Base-by-base conservation (phyloP, 2,888 invertebrate species). In the Aspidiotus rigidus region DNA sequence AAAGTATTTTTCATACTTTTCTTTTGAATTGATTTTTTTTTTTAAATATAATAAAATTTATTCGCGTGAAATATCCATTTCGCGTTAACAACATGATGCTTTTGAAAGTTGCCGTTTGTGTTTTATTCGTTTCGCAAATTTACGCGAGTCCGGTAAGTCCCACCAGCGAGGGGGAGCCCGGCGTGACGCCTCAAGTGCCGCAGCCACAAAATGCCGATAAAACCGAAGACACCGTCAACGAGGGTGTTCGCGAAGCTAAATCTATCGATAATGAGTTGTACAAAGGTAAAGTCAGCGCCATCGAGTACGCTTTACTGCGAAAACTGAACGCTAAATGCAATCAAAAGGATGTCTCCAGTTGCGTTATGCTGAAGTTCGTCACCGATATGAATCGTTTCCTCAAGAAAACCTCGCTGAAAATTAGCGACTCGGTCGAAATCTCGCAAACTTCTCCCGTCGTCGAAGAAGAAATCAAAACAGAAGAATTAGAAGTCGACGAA, bases 311-410 rank as follows among this genome's bases (percentile, higher is more conserved):
- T 28, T 81, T 91, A 11, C 80, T 89, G 74, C 83, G 85, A 60
- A 90, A 89, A 74, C 79, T 91, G 54, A 90, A 88, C 76, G 80
- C 82, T 73, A 90, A 89, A 81, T 91, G 91, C 76, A 83, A 85
- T 7, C 85, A 87, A 73, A 83, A 86, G 67, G 90, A 91, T 75
- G 84, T 88, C 60, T 87, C 88, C 53, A 87, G 90, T 9, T 91
- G 91, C 77, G 86, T 89, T 76, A 90, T 90, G 82, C 81, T 89
- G 17, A 91, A 90, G 78, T 78, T 90, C 74, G 86, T 90, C 54
- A 86, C 88, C 16, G 90, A 90, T 77, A 88, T 90, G 79, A 90
- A 91, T 79, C 82, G 86, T 72, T 83, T 90, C 79, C 81, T 90
- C 76, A 86, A 90, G 77, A 90, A 90, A 73, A 86, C 89, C 0